A percentile compares a stretch with the other conserved stretches of the same genome.
Evolutionary conservation across 2,888 invertebrate genomes (phyloP).

Genomic region (Diabrotica balteata): DNA sequence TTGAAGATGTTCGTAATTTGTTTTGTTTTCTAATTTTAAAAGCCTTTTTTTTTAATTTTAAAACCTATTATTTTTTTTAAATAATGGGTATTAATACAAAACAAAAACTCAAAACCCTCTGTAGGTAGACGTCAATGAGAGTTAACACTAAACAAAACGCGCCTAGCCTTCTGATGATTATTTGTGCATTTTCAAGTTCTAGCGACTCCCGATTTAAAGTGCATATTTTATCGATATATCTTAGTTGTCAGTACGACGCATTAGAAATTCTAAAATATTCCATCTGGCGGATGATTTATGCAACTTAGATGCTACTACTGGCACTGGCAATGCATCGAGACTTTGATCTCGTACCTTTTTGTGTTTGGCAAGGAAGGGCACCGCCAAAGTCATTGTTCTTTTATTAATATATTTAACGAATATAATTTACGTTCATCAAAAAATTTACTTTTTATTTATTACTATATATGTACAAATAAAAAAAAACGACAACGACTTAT

Average conservation of each 20-base stretch:
- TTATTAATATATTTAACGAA: too few species aligned
- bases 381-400: background rate
- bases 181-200: slow-evolving; percentile 49
- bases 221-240: slow-evolving; percentile 62
- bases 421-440: too few species aligned
- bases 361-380: slow-evolving; percentile 3
- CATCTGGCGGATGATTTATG: slow-evolving; percentile 62
- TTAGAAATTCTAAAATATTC: slow-evolving; percentile 62
- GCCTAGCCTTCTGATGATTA: slow-evolving; percentile 47
- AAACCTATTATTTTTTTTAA: too few species aligned
- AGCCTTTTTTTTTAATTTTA: too few species aligned
- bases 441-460: too few species aligned
- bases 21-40: too few species aligned
- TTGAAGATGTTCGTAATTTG: too few species aligned
- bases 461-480: too few species aligned
- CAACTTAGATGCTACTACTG: slow-evolving; percentile 41
- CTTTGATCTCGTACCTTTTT: slow-evolving; percentile 4
- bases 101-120: background rate
- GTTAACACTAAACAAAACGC: slow-evolving; percentile 36
- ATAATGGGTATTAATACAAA: too few species aligned
- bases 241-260: slow-evolving; percentile 59
- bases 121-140: slow-evolving; percentile 1
- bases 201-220: slow-evolving; percentile 52
- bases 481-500: too few species aligned
- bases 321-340: slow-evolving; percentile 28